phyloP scores from a whole-genome alignment of 2,113 vertebrate genomes.

The Anarhynchus alexandrinus region DNA sequence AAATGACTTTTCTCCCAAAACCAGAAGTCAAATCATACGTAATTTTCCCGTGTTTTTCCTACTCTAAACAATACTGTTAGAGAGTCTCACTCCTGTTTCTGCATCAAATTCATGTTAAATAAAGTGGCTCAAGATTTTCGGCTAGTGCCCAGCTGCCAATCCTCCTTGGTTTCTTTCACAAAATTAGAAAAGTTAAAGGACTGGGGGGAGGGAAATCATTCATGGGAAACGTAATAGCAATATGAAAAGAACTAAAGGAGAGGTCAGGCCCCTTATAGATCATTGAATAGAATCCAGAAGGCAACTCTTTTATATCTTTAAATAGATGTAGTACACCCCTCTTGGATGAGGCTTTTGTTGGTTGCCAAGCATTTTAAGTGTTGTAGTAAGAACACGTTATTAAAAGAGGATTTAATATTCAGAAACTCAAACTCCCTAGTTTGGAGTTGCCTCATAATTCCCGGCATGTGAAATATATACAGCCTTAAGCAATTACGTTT shows the following conservation, averaged over 20 bases:
- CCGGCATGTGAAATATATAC: neutral
- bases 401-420: slow-evolving; percentile 68
- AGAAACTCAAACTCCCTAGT: slow-evolving; percentile 10
- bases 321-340: slow-evolving; percentile 50
- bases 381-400: slow-evolving; percentile 65
- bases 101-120: neutral
- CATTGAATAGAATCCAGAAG: slow-evolving; percentile 48
- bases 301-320: slow-evolving; percentile 52
- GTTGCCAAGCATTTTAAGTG: slow-evolving; percentile 66
- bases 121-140: neutral
- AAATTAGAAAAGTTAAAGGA: slow-evolving; percentile 29
- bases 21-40: neutral
- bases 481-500: neutral
- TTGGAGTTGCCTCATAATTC: neutral
- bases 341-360: slow-evolving; percentile 50
- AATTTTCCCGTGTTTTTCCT: neutral
- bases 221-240: slow-evolving; percentile 56
- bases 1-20: neutral
- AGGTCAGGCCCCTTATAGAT: slow-evolving; percentile 36
- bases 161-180: slow-evolving; percentile 55
- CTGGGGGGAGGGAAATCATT: slow-evolving; percentile 55
- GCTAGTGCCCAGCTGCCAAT: slow-evolving; percentile 60
- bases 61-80: neutral
- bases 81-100: neutral
- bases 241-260: slow-evolving; percentile 66